These are phyloP conservation scores for Euzetes globulus DNA, from an alignment of 2,888 invertebrate species.

Conservation along the genomic window DNA sequence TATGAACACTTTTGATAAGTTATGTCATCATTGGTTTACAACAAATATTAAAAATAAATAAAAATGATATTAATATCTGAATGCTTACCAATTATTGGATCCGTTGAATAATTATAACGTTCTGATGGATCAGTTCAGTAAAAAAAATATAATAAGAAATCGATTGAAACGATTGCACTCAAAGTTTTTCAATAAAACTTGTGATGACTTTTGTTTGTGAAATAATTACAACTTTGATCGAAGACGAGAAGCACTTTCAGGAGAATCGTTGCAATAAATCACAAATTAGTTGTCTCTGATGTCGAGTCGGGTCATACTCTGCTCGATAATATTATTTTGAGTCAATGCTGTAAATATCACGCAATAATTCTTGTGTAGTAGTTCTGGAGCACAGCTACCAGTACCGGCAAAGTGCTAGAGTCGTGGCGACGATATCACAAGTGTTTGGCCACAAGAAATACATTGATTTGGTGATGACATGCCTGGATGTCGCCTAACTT, in stretches of 20 bases:
- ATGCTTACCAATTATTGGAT: not conserved
- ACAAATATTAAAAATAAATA: not conserved
- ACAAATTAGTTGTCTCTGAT: conserved; percentile 16
- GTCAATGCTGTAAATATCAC: conserved; percentile 22
- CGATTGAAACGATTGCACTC: not conserved
- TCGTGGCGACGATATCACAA: not conserved
- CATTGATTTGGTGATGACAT: conserved; percentile 22
- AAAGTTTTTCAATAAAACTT: not conserved
- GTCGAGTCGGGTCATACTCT: not conserved
- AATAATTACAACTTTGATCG: not conserved
- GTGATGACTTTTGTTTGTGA: not conserved
- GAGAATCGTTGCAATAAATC: not conserved
- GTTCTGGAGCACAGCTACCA: not conserved
- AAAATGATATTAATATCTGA: not conserved
- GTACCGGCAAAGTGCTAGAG: not conserved
- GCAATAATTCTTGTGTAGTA: conserved; percentile 22
- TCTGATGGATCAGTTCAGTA: not conserved
- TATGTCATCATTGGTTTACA: not conserved
- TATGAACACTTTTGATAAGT: not conserved
- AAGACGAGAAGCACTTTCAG: not conserved
- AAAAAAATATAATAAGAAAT: not conserved
- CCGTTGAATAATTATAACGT: not conserved
- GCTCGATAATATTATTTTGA: conserved; percentile 6
- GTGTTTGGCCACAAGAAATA: conserved; percentile 10
- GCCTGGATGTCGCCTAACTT: conserved; percentile 19